Conservation (phyloP, 2,797 vertebrate species). For the Thamnophis elegans region DNA sequence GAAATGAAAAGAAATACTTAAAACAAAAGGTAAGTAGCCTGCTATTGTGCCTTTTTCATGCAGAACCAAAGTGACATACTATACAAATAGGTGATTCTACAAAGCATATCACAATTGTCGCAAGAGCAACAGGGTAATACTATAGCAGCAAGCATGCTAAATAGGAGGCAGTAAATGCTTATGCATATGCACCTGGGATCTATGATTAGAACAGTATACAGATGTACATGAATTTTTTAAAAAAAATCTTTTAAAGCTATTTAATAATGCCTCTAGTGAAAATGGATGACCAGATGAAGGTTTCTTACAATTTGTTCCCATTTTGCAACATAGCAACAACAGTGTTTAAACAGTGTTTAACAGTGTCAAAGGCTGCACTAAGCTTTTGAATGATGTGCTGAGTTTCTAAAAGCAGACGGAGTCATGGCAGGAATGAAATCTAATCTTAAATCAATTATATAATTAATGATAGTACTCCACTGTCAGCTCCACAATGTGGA, state of each 20-base stretch:
- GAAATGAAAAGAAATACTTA: conserved; percentile 58
- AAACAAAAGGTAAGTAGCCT: conserved; percentile 55
- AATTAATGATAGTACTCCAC: not conserved
- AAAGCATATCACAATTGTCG: not conserved
- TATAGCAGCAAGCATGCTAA: not conserved
- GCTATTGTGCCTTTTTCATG: conserved; percentile 61
- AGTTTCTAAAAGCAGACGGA: not conserved
- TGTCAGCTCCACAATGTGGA: not conserved
- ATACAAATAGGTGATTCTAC: not conserved
- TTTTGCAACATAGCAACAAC: not conserved
- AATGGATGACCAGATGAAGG: conserved; percentile 48
- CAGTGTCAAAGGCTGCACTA: not conserved
- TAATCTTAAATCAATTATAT: not conserved
- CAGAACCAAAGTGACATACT: conserved; percentile 56
- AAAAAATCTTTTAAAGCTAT: conserved; percentile 52
- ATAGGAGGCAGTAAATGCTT: not conserved
- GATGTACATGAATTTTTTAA: conserved; percentile 25
- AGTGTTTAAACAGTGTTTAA: not conserved
- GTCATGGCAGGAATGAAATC: not conserved
- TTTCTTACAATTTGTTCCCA: not conserved
- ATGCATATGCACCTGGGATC: not conserved
- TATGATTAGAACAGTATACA: not conserved
- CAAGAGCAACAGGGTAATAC: not conserved
- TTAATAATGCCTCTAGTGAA: conserved; percentile 57
- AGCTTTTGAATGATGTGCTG: not conserved